Percentiles rank a stretch among this genome's conserved stretches.
Conservation (phyloP, 2,888 invertebrate genomes). For the Agonopterix alstromeriana region DNA sequence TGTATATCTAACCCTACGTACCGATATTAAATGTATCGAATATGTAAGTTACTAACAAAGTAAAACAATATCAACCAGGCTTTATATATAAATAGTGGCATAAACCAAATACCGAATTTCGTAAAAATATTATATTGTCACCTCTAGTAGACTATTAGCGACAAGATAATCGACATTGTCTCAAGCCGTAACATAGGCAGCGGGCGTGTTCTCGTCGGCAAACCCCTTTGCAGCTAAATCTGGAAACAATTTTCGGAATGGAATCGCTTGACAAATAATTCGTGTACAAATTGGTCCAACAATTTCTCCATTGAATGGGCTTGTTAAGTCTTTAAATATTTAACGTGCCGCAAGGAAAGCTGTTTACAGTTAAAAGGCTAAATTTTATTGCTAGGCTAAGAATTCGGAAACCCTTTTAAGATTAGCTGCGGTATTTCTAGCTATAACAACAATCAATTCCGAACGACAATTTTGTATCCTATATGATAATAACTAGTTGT, state of each 20-base stretch:
- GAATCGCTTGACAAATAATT: slow-evolving; percentile 66
- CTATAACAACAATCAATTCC: too few relatives aligned
- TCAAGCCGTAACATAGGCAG: slow-evolving; percentile 36
- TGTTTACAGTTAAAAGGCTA: background rate
- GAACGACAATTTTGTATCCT: too few relatives aligned
- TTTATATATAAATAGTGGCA: too few relatives aligned
- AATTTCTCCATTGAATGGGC: slow-evolving; percentile 48
- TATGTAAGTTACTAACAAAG: too few relatives aligned
- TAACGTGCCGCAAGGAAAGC: slow-evolving; percentile 19
- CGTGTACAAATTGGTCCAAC: slow-evolving; percentile 58
- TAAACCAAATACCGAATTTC: too few relatives aligned
- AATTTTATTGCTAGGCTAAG: too few relatives aligned
- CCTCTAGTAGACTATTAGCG: slow-evolving; percentile 34
- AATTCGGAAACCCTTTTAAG: too few relatives aligned
- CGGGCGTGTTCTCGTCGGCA: slow-evolving; percentile 27
- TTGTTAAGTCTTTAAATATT: slow-evolving; percentile 43
- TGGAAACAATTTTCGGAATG: slow-evolving; percentile 69
- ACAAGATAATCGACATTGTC: slow-evolving; percentile 35
- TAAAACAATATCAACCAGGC: too few relatives aligned
- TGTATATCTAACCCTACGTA: too few relatives aligned
- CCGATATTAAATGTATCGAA: too few relatives aligned
- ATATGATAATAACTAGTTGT: too few relatives aligned
- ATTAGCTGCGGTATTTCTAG: too few relatives aligned
- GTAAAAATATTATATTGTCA: slow-evolving; percentile 7
- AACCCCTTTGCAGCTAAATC: slow-evolving; percentile 66